phyloP scores from a whole-genome alignment of 2,113 vertebrate species.

The Pygoscelis adeliae region DNA sequence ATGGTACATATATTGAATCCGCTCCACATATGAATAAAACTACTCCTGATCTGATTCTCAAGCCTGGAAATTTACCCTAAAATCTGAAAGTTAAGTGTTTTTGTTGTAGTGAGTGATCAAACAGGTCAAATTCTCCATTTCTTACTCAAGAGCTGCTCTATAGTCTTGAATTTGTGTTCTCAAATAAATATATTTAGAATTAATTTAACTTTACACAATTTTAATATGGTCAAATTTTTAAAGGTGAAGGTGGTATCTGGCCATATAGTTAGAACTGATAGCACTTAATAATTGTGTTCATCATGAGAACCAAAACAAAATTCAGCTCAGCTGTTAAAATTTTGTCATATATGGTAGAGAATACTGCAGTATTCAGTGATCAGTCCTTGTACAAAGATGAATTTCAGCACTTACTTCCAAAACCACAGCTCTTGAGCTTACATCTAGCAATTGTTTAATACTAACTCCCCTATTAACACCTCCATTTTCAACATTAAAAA shows the following conservation, averaged over 20 bases:
- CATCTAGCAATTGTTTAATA: neutral
- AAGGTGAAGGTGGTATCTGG: neutral
- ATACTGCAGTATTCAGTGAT: neutral
- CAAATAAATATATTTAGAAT: neutral
- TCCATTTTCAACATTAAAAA: neutral
- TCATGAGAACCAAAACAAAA: neutral
- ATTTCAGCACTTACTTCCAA: neutral
- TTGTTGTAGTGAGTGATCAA: neutral
- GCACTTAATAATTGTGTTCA: neutral
- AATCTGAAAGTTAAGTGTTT: neutral
- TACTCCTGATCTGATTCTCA: neutral
- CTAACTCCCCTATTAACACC: neutral
- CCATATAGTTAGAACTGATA: neutral
- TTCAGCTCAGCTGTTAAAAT: neutral
- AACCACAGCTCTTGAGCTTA: neutral
- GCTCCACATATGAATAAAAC: neutral
- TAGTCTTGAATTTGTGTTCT: neutral
- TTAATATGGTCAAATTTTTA: neutral
- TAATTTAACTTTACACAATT: neutral
- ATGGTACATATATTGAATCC: neutral
- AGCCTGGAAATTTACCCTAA: neutral
- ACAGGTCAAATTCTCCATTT: neutral
- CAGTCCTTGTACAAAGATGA: fast-evolving
- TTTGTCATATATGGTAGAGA: neutral
- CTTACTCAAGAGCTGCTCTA: neutral